These are phyloP conservation scores for Salvator merianae DNA, from an alignment of 2,113 vertebrate genomes.

Conservation along the genomic window DNA sequence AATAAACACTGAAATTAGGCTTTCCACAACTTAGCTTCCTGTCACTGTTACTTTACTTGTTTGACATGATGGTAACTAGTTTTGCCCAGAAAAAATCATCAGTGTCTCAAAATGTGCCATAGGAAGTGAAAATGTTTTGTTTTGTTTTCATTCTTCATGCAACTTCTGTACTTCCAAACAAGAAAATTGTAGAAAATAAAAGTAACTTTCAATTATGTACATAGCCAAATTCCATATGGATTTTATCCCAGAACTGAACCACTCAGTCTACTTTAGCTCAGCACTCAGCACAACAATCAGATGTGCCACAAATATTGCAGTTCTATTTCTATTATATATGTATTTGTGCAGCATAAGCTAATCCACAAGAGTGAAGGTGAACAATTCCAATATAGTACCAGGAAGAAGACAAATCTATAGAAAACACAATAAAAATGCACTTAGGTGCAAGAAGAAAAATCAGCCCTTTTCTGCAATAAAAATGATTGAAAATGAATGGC, in stretches of 20 bases:
- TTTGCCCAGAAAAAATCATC: background rate
- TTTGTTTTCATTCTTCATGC: constrained; percentile 3
- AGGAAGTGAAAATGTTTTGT: constrained; percentile 33
- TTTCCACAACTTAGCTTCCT: constrained; percentile 19
- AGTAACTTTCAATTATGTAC: constrained; percentile 2
- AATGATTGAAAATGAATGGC: background rate
- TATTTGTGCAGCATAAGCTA: background rate
- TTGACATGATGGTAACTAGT: background rate
- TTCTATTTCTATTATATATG: background rate
- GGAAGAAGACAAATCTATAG: background rate
- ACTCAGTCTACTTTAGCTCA: background rate
- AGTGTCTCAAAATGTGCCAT: constrained; percentile 9
- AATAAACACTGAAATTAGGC: background rate
- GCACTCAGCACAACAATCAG: background rate
- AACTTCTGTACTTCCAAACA: background rate
- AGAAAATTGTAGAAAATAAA: constrained; percentile 2
- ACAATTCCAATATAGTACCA: background rate
- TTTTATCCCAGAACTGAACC: background rate
- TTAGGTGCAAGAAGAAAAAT: constrained; percentile 3
- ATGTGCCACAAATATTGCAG: background rate
- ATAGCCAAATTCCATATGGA: background rate
- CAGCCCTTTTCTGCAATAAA: background rate
- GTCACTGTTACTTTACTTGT: background rate
- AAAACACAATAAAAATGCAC: background rate
- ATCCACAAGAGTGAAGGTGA: constrained; percentile 8